Conservation (phyloP, 2,113 vertebrate genomes). For the Ageneiosus marmoratus region DNA sequence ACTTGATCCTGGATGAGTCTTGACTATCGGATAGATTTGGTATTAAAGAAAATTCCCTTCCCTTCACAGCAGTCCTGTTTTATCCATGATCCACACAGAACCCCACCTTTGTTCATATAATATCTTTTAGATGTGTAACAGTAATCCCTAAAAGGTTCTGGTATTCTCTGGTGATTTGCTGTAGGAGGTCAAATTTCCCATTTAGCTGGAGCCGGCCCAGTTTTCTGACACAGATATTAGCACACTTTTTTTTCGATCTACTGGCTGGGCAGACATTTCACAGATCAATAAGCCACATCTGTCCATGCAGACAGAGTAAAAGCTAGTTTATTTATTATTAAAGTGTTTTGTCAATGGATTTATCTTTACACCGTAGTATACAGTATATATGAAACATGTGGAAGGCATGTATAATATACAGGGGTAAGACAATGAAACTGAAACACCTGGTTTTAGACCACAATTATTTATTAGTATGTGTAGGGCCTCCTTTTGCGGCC, state of each 20-base stretch:
- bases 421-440: too few relatives aligned
- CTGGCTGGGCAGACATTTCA: constrained; percentile 46
- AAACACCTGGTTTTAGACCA: too few relatives aligned
- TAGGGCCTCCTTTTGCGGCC: too few relatives aligned
- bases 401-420: too few relatives aligned
- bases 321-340: constrained; percentile 39
- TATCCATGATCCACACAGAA: neutral
- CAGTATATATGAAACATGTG: constrained; percentile 21
- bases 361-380: neutral
- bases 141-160: constrained; percentile 38
- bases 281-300: constrained; percentile 55
- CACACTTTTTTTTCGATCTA: constrained; percentile 50
- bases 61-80: neutral
- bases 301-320: constrained; percentile 28
- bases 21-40: neutral
- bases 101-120: constrained; percentile 18
- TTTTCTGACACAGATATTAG: constrained; percentile 57
- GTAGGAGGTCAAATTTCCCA: constrained; percentile 47
- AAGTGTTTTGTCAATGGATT: constrained; percentile 31
- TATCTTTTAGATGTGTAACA: constrained; percentile 16
- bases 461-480: too few relatives aligned
- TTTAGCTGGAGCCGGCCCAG: constrained; percentile 55
- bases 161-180: constrained; percentile 44
- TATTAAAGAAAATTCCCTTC: neutral
- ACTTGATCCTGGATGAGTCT: neutral